phyloP scores from a whole-genome alignment of 1,140 invertebrate species.

The Drosophila nebulosa region DNA sequence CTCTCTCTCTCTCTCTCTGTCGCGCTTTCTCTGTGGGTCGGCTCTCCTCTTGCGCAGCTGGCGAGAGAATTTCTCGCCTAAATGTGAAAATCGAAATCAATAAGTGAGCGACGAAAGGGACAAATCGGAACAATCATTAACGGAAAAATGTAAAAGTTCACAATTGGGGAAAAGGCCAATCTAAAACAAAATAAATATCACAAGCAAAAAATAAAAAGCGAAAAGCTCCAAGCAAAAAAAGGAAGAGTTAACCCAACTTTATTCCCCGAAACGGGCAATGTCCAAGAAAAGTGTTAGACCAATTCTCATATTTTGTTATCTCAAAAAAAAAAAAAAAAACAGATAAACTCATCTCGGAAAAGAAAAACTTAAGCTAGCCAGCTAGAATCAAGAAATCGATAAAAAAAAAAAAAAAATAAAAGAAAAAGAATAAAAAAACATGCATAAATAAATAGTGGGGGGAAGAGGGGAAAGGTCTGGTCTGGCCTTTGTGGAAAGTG shows the following conservation, averaged over 20 bases:
- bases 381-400: conserved; percentile 35
- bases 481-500: conserved; percentile 1
- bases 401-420: not conserved
- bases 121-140: not conserved
- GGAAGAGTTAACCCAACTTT: not conserved
- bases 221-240: conserved; percentile 10
- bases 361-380: not conserved
- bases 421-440: not conserved
- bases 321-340: too few relatives aligned
- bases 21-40: conserved; percentile 17
- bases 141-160: conserved; percentile 27
- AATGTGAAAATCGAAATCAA: conserved; percentile 77
- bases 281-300: conserved; percentile 76
- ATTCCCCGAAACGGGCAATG: conserved; percentile 35
- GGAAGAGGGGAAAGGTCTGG: conserved; percentile 14
- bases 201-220: conserved; percentile 19
- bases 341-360: conserved; percentile 21
- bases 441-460: not conserved
- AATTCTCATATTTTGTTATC: conserved; percentile 33
- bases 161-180: conserved; percentile 22
- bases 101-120: conserved; percentile 60
- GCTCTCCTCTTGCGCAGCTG: conserved; percentile 31
- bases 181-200: not conserved
- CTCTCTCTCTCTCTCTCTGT: too few relatives aligned
- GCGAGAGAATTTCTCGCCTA: conserved; percentile 39